Conservation (phyloP, 2,113 vertebrate species). For the Azemiops feae region DNA sequence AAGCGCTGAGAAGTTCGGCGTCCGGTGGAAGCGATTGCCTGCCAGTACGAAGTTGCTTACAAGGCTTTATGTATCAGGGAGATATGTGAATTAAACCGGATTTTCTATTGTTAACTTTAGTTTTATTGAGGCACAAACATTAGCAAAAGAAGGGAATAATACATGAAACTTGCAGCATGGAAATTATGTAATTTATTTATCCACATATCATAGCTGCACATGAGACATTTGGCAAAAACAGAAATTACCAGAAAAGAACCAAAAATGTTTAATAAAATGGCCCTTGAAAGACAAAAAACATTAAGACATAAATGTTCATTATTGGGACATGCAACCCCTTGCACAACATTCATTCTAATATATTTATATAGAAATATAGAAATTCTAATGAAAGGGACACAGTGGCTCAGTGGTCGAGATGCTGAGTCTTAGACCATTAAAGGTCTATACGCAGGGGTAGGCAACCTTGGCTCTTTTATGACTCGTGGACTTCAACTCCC, state of each 20-base stretch:
- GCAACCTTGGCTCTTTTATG: too few relatives aligned
- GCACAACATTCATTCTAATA: not conserved
- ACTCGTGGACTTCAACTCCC: too few relatives aligned
- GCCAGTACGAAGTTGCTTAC: too few relatives aligned
- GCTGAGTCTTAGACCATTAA: too few relatives aligned
- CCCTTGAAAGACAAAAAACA: not conserved
- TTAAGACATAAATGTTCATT: slow-evolving; percentile 5
- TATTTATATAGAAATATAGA: not conserved
- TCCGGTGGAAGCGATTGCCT: too few relatives aligned
- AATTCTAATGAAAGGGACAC: not conserved
- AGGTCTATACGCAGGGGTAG: too few relatives aligned
- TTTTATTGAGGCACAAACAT: not conserved
- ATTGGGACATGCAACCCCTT: not conserved
- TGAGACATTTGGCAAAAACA: not conserved
- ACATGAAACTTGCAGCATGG: not conserved
- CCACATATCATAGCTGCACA: not conserved
- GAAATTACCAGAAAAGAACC: not conserved
- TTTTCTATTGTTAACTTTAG: not conserved
- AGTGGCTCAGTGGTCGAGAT: too few relatives aligned
- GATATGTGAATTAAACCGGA: not conserved
- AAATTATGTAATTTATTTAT: not conserved
- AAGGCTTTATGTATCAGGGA: not conserved
- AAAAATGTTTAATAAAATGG: not conserved
- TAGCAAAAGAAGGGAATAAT: not conserved
- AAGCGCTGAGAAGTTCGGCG: too few relatives aligned